Base-by-base conservation (phyloP, 2,113 vertebrate species). In the Cyprinodon variegatus region DNA sequence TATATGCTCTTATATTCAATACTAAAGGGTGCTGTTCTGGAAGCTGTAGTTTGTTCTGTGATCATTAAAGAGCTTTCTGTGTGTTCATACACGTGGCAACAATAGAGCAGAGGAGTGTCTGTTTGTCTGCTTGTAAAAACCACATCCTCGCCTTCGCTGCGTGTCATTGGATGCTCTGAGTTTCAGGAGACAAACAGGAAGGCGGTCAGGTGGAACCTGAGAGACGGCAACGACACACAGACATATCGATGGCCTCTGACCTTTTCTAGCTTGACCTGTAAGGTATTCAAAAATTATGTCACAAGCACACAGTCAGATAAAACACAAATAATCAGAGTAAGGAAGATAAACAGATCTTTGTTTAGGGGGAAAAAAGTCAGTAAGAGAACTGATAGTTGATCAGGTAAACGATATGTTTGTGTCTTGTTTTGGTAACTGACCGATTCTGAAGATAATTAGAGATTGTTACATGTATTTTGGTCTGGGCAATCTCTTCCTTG, bases 101-200 rank as follows among this genome's bases (percentile, higher is more conserved):
- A 53, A 37, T 11, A 69, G 80, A 61, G 81, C 76, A 79, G 48
- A 72, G 15, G 38, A 79, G 83, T 83, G 76, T 90, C 78, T 11
- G 83, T 90, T 72, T 67, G 78, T 80, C 70, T 88, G 74, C 77
- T 37, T 63, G 75, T 67, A 70, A 79, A 79, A 68, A 61, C 77
- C 77, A 77, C 85, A 82, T 86, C 39, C 69, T 46, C 53, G 29
- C 61, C 73, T 76, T 73, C 1, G 0, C 77, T 76, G 46, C 73
- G 64, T 46, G 65, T 75, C 73, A 74, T 66, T 76, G 78, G 46
- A 67, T 1, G 50, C 78, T 91, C 88, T 90, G 79, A 78, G 77
- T 94, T 90, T 90, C 90, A 81, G 83, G 68, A 57, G 80, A 72
- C 83, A 78, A 88, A 75, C 78, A 72, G 62, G 0, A 81, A 76